phyloP scores from a whole-genome alignment of 2,888 invertebrate species.

The Cremastinae sp. region DNA sequence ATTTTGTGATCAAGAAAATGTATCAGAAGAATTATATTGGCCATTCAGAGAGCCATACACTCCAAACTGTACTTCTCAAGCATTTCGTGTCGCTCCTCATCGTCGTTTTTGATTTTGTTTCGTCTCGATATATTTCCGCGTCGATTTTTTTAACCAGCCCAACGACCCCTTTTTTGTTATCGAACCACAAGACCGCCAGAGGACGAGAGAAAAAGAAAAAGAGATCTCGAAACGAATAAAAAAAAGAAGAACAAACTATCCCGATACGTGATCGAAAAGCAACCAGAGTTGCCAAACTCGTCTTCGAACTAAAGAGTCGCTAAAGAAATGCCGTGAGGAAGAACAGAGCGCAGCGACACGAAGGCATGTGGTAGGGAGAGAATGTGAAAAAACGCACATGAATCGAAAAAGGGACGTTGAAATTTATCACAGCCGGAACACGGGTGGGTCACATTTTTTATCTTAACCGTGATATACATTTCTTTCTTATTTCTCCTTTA shows the following conservation, averaged over 20 bases:
- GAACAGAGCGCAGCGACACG: not conserved
- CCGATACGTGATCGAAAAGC: constrained; percentile 29
- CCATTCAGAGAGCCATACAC: no score
- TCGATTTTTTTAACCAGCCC: constrained; percentile 27
- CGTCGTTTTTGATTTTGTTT: not conserved
- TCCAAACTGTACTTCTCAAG: no score
- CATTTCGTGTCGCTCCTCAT: not conserved
- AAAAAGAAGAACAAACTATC: not conserved
- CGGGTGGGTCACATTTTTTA: constrained; percentile 30
- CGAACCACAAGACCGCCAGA: constrained; percentile 16
- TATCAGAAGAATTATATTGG: no score
- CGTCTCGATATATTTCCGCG: constrained; percentile 17
- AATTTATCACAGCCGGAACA: constrained; percentile 56
- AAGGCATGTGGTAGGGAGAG: not conserved
- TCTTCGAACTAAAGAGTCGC: constrained; percentile 33
- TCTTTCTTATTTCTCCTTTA: constrained; percentile 19
- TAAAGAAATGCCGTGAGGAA: not conserved
- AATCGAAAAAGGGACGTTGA: constrained; percentile 42
- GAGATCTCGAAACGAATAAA: constrained; percentile 18
- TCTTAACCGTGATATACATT: constrained; percentile 18
- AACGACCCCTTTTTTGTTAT: constrained; percentile 36
- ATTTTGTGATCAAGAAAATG: no score
- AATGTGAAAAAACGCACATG: not conserved
- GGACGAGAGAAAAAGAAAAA: constrained; percentile 4
- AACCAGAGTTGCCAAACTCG: constrained; percentile 54